Conservation (phyloP, 2,113 vertebrate genomes). For the Oplegnathus fasciatus region DNA sequence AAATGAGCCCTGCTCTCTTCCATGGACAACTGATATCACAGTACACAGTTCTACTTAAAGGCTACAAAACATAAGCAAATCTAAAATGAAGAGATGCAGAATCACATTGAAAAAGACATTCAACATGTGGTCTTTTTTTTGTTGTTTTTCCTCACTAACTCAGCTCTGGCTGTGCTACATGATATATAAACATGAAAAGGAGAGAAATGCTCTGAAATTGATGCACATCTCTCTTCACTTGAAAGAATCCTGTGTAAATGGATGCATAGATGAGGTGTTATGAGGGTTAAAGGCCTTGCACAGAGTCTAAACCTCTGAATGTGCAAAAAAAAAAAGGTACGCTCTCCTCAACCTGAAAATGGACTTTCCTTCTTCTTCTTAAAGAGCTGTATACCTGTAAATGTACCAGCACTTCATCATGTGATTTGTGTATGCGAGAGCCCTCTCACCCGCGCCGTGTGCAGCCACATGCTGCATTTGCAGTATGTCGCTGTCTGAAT, state of each 20-base stretch:
- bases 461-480: conserved; percentile 47
- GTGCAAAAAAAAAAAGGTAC: conserved; percentile 68
- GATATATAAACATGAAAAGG: conserved; percentile 75
- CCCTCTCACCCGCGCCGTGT: conserved; percentile 33
- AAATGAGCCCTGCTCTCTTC: conserved; percentile 68
- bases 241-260: conserved; percentile 68
- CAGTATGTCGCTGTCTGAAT: conserved; percentile 53
- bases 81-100: conserved; percentile 61
- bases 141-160: conserved; percentile 58
- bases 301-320: conserved; percentile 67
- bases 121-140: conserved; percentile 76
- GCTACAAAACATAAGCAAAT: conserved; percentile 61
- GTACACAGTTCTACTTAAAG: conserved; percentile 57
- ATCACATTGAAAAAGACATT: conserved; percentile 82
- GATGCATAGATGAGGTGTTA: conserved; percentile 74
- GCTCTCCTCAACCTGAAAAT: conserved; percentile 67
- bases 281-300: conserved; percentile 71
- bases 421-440: conserved; percentile 45
- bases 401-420: conserved; percentile 42
- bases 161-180: conserved; percentile 65
- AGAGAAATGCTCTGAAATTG: conserved; percentile 68
- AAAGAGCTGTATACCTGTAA: conserved; percentile 55
- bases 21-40: conserved; percentile 62
- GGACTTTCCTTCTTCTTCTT: conserved; percentile 47
- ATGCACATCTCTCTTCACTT: conserved; percentile 69